These are phyloP conservation scores for Zosterops lateralis DNA, from an alignment of 2,113 vertebrate genomes.

Conservation along the genomic window DNA sequence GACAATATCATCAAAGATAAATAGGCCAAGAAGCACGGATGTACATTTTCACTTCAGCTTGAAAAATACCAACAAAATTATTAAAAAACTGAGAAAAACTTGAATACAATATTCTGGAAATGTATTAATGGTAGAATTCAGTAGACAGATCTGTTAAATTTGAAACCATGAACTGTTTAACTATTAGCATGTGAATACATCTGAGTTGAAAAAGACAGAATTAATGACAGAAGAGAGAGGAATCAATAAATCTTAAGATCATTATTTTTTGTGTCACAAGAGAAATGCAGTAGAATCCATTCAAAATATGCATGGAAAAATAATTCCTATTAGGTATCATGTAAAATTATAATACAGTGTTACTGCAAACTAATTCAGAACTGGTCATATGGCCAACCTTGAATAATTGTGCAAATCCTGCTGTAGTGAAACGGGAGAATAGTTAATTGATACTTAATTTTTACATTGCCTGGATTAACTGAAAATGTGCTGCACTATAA, in stretches of 20 bases:
- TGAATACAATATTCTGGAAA: neutral
- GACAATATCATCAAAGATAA: neutral
- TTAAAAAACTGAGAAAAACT: conserved; percentile 23
- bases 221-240: neutral
- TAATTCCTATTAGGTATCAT: neutral
- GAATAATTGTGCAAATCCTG: neutral
- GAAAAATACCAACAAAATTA: neutral
- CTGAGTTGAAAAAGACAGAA: neutral
- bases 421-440: neutral
- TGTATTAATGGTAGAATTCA: neutral
- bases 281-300: neutral
- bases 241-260: neutral
- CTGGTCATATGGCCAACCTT: neutral
- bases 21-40: neutral
- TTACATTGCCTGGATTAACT: neutral
- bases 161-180: neutral
- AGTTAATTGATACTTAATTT: neutral
- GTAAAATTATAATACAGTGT: neutral
- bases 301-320: neutral
- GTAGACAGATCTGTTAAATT: neutral
- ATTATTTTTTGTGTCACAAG: neutral
- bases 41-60: neutral
- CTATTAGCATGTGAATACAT: neutral
- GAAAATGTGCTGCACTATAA: neutral
- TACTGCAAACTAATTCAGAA: neutral